Evolutionary conservation across 2,113 vertebrate genomes (phyloP).

Genomic region (Archilochus colubris): DNA sequence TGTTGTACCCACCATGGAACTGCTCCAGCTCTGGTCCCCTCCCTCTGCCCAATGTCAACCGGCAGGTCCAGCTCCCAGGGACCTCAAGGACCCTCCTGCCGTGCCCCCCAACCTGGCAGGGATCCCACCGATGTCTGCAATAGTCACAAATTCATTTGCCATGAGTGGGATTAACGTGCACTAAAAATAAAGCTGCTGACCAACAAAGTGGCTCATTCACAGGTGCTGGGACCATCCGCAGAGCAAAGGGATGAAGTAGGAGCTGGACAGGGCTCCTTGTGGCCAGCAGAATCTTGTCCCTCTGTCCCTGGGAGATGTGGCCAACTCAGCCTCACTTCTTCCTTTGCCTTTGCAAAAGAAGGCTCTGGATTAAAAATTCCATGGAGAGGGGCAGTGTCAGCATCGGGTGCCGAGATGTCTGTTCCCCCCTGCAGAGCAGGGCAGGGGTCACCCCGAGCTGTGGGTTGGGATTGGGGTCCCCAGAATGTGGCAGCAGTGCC

Average conservation of each 20-base stretch:
- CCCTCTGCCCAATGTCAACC: accelerated
- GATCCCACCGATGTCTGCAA: neutral
- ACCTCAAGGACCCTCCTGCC: accelerated
- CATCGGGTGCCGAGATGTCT: accelerated
- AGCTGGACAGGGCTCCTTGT: accelerated
- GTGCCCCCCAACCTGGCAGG: neutral
- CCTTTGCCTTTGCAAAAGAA: neutral
- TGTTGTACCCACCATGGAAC: accelerated
- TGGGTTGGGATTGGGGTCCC: accelerated
- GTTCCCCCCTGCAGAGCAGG: neutral
- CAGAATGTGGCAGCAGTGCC: neutral
- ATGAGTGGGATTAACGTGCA: neutral
- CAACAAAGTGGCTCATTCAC: accelerated
- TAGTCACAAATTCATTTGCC: neutral
- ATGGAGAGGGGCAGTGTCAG: accelerated
- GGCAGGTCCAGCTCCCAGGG: neutral
- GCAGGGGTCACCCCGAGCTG: neutral
- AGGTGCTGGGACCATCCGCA: neutral
- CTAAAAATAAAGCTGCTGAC: neutral
- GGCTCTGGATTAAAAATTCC: neutral
- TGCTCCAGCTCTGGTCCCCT: neutral
- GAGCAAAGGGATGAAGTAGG: neutral
- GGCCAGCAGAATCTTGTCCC: accelerated
- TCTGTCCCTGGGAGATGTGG: too few relatives aligned
- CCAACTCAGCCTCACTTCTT: accelerated